Evolutionary conservation across 2,888 invertebrate species (phyloP).

Genomic region (Melitaea athalia): DNA sequence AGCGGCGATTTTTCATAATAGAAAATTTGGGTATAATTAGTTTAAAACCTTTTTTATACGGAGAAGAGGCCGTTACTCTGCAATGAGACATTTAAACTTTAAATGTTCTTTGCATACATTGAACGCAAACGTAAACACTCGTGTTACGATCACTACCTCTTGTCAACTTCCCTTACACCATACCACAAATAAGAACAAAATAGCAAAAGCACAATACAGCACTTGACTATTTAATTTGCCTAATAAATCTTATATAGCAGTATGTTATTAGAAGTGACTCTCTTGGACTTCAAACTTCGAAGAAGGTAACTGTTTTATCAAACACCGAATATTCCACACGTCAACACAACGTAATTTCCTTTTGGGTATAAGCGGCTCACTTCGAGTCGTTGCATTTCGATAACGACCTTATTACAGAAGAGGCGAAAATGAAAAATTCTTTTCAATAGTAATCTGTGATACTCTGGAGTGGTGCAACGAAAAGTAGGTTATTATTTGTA

Average conservation of each 20-base stretch:
- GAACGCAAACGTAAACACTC: no score
- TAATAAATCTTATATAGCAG: not conserved
- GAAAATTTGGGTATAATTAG: no score
- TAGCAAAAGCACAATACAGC: no score
- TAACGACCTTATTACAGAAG: constrained; percentile 7
- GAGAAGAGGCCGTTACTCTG: no score
- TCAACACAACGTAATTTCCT: constrained; percentile 16
- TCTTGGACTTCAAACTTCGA: not conserved
- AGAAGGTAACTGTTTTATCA: not conserved
- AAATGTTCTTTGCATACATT: no score
- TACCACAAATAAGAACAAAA: no score
- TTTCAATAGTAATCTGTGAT: constrained; percentile 1
- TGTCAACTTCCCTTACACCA: no score
- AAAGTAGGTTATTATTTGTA: not conserved
- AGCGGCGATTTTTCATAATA: no score
- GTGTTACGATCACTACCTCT: no score
- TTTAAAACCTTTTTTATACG: no score
- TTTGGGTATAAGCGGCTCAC: not conserved
- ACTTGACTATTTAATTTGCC: no score
- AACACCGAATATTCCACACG: constrained; percentile 7
- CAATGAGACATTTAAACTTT: no score
- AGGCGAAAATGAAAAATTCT: constrained; percentile 7
- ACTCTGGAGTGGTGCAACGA: not conserved
- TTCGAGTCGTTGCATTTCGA: constrained; percentile 17
- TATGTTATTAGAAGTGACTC: not conserved